Percentiles rank a stretch among this genome's conserved stretches.
Evolutionary conservation across 2,797 vertebrate species (phyloP).

Genomic region (Neosilurus mollespiculum): DNA sequence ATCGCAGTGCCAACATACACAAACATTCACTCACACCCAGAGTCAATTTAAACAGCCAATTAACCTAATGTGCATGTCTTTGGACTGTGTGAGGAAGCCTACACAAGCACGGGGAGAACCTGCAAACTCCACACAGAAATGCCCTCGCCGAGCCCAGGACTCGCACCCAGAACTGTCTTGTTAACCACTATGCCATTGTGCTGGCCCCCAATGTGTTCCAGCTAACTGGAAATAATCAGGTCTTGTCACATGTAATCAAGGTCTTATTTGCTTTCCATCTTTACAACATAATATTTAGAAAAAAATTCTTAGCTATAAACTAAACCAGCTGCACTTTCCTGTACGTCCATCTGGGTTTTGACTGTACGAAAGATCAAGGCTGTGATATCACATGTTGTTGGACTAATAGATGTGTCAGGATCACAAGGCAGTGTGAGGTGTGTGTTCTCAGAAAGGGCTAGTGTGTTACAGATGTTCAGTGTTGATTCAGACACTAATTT

Average conservation of each 20-base stretch:
- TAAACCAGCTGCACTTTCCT: slow-evolving; percentile 10
- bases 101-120: too few relatives aligned
- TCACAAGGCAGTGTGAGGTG: slow-evolving; percentile 16
- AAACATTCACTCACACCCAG: too few relatives aligned
- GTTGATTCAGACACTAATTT: slow-evolving; percentile 29
- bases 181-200: too few relatives aligned
- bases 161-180: too few relatives aligned
- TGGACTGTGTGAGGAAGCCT: too few relatives aligned
- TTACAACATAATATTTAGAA: slow-evolving; percentile 9
- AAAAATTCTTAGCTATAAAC: not conserved
- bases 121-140: too few relatives aligned
- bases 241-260: not conserved
- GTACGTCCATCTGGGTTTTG: not conserved
- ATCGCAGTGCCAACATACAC: too few relatives aligned
- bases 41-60: too few relatives aligned
- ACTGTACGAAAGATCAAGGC: not conserved
- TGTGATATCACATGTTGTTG: not conserved
- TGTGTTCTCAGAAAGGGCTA: slow-evolving; percentile 14
- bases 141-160: too few relatives aligned
- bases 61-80: too few relatives aligned
- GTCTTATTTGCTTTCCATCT: not conserved
- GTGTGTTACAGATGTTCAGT: slow-evolving; percentile 34
- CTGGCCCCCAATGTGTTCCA: not conserved
- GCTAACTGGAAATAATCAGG: slow-evolving; percentile 1
- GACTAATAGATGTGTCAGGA: not conserved